Conservation (phyloP, 2,113 vertebrate species). For the Salminus brasiliensis region DNA sequence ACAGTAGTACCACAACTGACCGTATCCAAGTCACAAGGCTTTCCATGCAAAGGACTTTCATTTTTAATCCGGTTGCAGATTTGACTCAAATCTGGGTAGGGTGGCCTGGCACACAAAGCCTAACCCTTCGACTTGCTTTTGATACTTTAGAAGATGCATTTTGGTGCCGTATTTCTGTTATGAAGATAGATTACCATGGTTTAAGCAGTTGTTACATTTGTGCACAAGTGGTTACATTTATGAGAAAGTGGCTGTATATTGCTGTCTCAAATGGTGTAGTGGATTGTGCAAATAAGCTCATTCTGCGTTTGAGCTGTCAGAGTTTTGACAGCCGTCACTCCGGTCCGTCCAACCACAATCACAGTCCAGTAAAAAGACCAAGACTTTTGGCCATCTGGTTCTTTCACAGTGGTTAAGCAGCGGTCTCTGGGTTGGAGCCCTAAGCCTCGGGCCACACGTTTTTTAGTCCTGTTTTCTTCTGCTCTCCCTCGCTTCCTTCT, state of each 20-base stretch:
- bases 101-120: neutral
- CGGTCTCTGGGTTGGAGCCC: neutral
- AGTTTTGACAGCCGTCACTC: neutral
- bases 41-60: no score
- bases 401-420: neutral
- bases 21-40: conserved; percentile 47
- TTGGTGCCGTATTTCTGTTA: neutral
- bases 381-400: neutral
- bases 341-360: neutral
- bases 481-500: neutral
- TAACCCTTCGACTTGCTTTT: neutral
- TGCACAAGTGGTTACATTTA: neutral
- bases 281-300: neutral
- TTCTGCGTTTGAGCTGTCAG: neutral
- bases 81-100: neutral
- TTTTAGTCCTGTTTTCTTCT: conserved; percentile 10
- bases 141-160: neutral
- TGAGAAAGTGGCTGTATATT: neutral
- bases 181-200: neutral
- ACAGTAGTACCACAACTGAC: conserved; percentile 9
- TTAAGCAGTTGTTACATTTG: neutral
- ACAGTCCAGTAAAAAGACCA: neutral
- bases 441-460: neutral
- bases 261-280: neutral
- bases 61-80: conserved; percentile 14